Percentiles rank a stretch among this genome's conserved stretches.
These are phyloP conservation scores for Umimayanthus chanpuru DNA, from an alignment of 92 coral and sea anemone species.

Conservation along the genomic window DNA sequence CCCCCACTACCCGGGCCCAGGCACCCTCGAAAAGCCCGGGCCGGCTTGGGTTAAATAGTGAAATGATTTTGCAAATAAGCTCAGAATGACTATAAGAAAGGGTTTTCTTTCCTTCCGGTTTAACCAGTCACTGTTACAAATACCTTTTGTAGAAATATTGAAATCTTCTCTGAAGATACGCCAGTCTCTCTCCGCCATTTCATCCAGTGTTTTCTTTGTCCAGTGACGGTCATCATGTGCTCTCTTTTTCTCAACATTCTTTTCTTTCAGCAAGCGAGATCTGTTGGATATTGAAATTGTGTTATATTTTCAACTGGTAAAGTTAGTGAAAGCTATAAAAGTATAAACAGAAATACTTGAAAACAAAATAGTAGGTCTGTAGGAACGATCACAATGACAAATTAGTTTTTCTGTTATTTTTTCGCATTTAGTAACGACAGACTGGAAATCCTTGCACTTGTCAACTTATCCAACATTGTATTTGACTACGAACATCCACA, in stretches of 20 bases:
- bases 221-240: constrained; percentile 98
- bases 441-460: no score
- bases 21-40: no score
- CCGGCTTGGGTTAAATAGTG: no score
- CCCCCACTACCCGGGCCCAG: no score
- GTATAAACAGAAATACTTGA: no score
- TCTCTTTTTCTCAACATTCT: constrained; percentile 81
- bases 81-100: background rate
- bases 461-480: no score
- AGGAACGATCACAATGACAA: no score
- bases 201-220: constrained; percentile 87
- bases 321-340: no score
- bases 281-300: constrained; percentile 34
- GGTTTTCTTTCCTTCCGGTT: background rate
- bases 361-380: no score
- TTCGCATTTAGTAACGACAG: no score
- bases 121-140: background rate
- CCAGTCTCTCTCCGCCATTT: constrained; percentile 99
- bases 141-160: constrained; percentile 94
- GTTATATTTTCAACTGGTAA: background rate
- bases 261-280: constrained; percentile 73
- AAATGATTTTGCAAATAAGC: background rate
- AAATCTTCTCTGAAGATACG: constrained; percentile 97
- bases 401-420: no score
- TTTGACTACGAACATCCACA: no score